Percentiles rank a stretch among this genome's conserved stretches.
Conservation (phyloP, 2,888 invertebrate genomes). For the Nemotelus pantherinus region DNA sequence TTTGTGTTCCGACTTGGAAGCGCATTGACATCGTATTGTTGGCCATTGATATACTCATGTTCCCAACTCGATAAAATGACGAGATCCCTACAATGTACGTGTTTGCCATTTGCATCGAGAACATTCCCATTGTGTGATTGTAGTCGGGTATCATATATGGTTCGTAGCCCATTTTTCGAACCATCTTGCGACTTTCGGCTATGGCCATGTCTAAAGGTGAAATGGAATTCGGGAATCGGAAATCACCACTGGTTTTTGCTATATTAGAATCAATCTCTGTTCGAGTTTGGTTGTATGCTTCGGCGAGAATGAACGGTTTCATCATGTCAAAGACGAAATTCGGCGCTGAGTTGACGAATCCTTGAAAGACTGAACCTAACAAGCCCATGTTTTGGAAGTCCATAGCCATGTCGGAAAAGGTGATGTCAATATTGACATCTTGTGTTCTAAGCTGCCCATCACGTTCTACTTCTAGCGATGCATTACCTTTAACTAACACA, state of each 20-base stretch:
- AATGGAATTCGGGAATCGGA: constrained; percentile 84
- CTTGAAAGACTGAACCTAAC: constrained; percentile 75
- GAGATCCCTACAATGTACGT: constrained; percentile 84
- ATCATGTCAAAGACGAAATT: constrained; percentile 85
- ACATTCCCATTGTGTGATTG: constrained; percentile 75
- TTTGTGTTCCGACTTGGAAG: constrained; percentile 82
- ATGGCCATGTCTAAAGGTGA: constrained; percentile 86
- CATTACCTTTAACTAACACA: constrained; percentile 75
- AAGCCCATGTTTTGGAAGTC: constrained; percentile 84
- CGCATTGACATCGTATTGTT: constrained; percentile 71
- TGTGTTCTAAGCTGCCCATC: constrained; percentile 82
- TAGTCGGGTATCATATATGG: constrained; percentile 80
- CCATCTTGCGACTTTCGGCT: constrained; percentile 76
- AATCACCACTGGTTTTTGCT: constrained; percentile 73
- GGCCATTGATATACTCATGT: constrained; percentile 76
- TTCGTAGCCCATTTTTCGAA: constrained; percentile 73
- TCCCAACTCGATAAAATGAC: constrained; percentile 83
- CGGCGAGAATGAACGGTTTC: constrained; percentile 82
- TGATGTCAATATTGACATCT: constrained; percentile 81
- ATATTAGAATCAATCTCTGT: constrained; percentile 79
- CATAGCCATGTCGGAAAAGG: constrained; percentile 78
- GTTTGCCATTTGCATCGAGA: constrained; percentile 75
- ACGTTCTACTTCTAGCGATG: constrained; percentile 75
- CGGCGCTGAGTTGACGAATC: constrained; percentile 83
- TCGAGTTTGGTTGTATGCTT: constrained; percentile 79